phyloP scores from a whole-genome alignment of 1,140 invertebrate genomes.

The Sarcophaga bullata region DNA sequence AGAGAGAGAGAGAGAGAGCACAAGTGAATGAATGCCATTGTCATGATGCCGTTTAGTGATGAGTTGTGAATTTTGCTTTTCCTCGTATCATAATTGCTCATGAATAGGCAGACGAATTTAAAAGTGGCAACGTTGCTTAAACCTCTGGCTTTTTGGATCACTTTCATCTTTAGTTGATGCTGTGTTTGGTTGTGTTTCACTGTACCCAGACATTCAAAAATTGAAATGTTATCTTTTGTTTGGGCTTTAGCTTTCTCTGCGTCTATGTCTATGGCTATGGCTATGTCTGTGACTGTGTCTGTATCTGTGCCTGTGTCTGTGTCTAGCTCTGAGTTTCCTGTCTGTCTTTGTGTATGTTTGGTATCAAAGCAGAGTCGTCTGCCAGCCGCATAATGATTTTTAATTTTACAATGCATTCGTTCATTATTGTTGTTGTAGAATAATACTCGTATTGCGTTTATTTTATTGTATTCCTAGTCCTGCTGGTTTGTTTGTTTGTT shows the following conservation, averaged over 20 bases:
- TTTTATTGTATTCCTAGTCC: not conserved
- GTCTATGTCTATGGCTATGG: too few species aligned
- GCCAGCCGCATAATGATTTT: constrained; percentile 26
- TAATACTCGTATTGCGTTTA: not conserved
- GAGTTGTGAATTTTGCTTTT: constrained; percentile 1
- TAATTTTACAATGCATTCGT: constrained; percentile 38
- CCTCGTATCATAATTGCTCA: not conserved
- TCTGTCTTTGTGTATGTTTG: too few species aligned
- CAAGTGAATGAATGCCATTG: not conserved
- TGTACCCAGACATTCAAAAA: not conserved
- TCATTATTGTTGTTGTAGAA: not conserved
- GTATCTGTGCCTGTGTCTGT: too few species aligned
- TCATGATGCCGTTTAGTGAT: not conserved
- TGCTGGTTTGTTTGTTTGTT: not conserved
- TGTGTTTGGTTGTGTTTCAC: not conserved
- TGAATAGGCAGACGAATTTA: not conserved
- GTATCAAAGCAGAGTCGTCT: too few species aligned
- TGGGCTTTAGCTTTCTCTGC: too few species aligned
- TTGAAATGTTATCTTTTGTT: not conserved
- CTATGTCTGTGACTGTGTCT: too few species aligned
- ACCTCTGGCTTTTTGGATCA: too few species aligned
- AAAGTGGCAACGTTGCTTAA: too few species aligned
- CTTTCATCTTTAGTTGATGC: too few species aligned
- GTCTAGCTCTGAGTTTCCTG: too few species aligned
- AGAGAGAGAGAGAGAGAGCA: too few species aligned